These are phyloP conservation scores for Macaria notata DNA, from an alignment of 2,888 invertebrate genomes.

Conservation along the genomic window DNA sequence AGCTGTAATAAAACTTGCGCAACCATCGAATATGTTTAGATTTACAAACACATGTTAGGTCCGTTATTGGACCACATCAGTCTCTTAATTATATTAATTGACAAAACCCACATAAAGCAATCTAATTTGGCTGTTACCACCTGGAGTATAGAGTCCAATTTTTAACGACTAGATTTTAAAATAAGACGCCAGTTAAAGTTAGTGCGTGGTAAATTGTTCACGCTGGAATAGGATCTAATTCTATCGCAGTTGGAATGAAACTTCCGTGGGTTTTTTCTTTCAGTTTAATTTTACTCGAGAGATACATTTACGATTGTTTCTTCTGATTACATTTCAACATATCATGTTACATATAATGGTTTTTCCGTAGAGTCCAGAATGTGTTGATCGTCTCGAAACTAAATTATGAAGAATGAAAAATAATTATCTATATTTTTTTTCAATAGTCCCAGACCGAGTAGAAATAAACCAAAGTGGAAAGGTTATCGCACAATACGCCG, in stretches of 20 bases:
- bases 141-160: constrained; percentile 14
- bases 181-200: constrained; percentile 10
- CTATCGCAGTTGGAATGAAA: constrained; percentile 9
- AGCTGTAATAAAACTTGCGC: constrained; percentile 54
- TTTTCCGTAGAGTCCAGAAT: no score
- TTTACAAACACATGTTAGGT: constrained; percentile 57
- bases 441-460: background rate
- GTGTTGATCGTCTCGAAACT: no score
- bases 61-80: constrained; percentile 54
- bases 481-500: constrained; percentile 21
- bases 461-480: constrained; percentile 9
- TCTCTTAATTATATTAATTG: constrained; percentile 69
- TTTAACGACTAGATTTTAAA: constrained; percentile 16
- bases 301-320: constrained; percentile 31
- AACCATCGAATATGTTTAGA: constrained; percentile 39
- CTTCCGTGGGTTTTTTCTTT: constrained; percentile 2
- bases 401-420: no score
- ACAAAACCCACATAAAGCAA: constrained; percentile 36
- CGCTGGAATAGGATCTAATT: constrained; percentile 11
- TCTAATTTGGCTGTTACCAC: constrained; percentile 23
- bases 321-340: background rate
- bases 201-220: constrained; percentile 3
- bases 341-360: no score
- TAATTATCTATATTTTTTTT: no score
- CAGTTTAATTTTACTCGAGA: background rate